Base-by-base conservation (phyloP, 2,797 vertebrate species). In the Diceros bicornis region DNA sequence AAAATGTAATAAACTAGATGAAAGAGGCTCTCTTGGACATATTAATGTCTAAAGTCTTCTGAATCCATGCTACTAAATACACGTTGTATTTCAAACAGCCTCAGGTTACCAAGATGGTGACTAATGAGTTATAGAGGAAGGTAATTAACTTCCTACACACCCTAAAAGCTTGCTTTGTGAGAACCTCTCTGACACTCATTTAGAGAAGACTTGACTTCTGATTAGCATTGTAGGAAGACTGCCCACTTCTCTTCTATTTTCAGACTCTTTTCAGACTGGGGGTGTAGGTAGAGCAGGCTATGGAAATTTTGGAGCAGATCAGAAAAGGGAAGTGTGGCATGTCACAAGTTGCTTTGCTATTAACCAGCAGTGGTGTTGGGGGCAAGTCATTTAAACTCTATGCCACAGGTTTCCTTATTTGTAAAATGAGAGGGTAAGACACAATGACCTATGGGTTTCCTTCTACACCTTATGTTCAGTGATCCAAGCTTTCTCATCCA, bases 111-210 rank as follows among this genome's bases (percentile, higher is more conserved):
- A 78, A 86, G 59, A 59, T 0, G 6, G 55, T 94, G 96, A 97
- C 91, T 97, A 95, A 97, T 79, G 96, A 84, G 71, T 97, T 94
- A 50, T 9, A 92, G 66, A 91, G 55, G 79, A 92, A 97, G 61
- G 71, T 91, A 94, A 98, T 97, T 97, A 97, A 79, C 94, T 95
- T 96, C 97, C 94, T 59, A 92, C 69, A 78, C 75, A 62, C 77
- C 34, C 62, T 37, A 47, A 57, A 95, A 92, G 44, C 88, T 77
- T 91, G 91, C 62, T 96, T 83, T 50, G 32, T 62, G 69, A 75
- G 86, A 89, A 66, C 83, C 86, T 97, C 69, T 86, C 57, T 97
- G 91, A 95, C 82, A 88, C 79, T 96, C 37, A 20, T 29, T 59
- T 89, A 52, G 71, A 34, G 74, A 87, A 95, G 64, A 87, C 83